Evolutionary conservation across 2,888 invertebrate genomes (phyloP), one percentile per base, ranked within the genome.

Genomic region (Hybos culiciformis): DNA sequence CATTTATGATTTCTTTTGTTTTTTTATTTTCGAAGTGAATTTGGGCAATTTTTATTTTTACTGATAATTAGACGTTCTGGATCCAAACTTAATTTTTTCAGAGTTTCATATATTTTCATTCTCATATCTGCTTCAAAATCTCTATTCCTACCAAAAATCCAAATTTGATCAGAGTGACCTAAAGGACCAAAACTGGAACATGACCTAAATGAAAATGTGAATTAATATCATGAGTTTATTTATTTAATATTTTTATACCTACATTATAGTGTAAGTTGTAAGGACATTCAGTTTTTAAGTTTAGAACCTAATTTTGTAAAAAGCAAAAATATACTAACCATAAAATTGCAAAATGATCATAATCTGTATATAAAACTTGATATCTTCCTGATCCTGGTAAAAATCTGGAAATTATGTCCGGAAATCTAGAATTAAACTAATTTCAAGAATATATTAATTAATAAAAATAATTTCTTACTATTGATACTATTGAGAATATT

Each of bases 371-470:
- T 19, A 83, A 69, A 37, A 83, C 69, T 62, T 75, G 74, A 66
- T 83, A 83, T 49, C 73, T 73, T 1, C 83, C 83, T 8, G 80
- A 76, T 37, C 81, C 82, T 8, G 83, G 83, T 53, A 83, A 61
- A 54, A 80, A 66, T 29, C 78, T 70, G 8, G 78, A 75, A 43
- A 83, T 66, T 17, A 76, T 63, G 55, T 75, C 74, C 15, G 83
- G 83, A 57, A 82, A 69, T 11, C 73, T 70, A 24, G 72, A 72
- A 46, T 70, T 71, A 7, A 79, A 71, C 70, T 76, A 72, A 12
- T 42, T 32, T 37, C 15, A 40, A 21, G 18, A 9, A 39, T 20
- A 38, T 21, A n/a, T 15, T 4, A 11, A 39, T 9, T 34, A 15
- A 15, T 6, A 24, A 14, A 26, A 20, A 24, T 29, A 15, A 2